Evolutionary conservation across 30 jellyfish, hydroid and myxozoan species (phyloP).

Genomic region (Chrysaora quinquecirrha): DNA sequence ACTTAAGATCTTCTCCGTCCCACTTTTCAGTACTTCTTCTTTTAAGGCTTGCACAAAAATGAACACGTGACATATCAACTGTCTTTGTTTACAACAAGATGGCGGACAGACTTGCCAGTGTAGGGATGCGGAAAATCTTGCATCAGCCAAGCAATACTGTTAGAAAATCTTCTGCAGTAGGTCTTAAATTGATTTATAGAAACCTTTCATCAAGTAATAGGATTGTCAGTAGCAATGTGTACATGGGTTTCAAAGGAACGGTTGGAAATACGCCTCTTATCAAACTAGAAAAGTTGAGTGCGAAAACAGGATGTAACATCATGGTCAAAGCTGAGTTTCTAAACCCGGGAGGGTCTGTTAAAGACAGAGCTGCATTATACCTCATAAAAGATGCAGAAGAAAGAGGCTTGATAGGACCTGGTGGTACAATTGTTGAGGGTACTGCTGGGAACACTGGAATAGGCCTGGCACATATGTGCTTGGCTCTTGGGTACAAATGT

Average conservation of each 20-base stretch:
- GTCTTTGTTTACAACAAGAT: too few relatives aligned
- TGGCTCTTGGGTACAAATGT: conserved; percentile 86
- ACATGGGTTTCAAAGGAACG: conserved; percentile 70
- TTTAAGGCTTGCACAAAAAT: too few relatives aligned
- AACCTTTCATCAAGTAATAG: too few relatives aligned
- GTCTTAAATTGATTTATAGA: too few relatives aligned
- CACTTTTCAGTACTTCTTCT: too few relatives aligned
- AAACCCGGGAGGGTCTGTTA: conserved; percentile 97
- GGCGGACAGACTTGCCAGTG: too few relatives aligned
- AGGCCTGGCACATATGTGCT: conserved; percentile 94
- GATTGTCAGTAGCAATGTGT: conserved; percentile 54
- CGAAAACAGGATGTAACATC: conserved; percentile 80
- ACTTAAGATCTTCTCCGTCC: too few relatives aligned
- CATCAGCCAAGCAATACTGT: too few relatives aligned
- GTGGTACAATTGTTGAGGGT: conserved; percentile 94
- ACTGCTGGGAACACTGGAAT: conserved; percentile 97
- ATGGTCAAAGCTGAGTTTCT: conserved; percentile 90
- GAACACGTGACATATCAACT: too few relatives aligned
- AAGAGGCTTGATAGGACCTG: conserved; percentile 72
- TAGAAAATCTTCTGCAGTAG: too few relatives aligned
- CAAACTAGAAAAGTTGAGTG: conserved; percentile 84
- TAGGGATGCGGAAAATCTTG: too few relatives aligned
- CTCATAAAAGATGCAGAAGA: conserved; percentile 84
- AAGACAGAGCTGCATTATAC: conserved; percentile 91
- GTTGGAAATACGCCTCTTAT: conserved; percentile 97